A percentile compares a stretch with the other conserved stretches of the same genome.
Evolutionary conservation across 2,113 vertebrate genomes (phyloP).

Genomic region (Lophochroa leadbeateri): DNA sequence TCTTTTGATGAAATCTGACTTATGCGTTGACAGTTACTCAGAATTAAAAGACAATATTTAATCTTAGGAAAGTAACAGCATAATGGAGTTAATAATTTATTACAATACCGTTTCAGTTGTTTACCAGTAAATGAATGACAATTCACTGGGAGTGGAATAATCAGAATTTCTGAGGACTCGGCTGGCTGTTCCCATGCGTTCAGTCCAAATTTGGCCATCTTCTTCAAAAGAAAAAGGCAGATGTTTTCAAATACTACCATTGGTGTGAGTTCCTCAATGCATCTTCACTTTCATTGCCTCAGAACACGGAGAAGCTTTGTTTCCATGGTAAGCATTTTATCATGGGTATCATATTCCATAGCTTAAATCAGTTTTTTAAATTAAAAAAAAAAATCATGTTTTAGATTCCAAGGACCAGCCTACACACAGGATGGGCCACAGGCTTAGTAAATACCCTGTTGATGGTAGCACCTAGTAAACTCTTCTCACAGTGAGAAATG

Average conservation of each 20-base stretch:
- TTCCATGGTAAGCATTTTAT: background rate
- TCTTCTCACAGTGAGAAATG: background rate
- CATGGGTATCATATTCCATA: background rate
- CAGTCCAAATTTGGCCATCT: background rate
- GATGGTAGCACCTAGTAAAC: background rate
- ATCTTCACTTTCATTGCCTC: background rate
- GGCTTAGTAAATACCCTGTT: background rate
- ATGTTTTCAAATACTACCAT: background rate
- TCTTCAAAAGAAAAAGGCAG: background rate
- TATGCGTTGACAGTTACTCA: background rate
- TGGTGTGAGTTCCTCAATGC: background rate
- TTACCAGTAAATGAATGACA: background rate
- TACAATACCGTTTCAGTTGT: background rate
- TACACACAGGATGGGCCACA: background rate
- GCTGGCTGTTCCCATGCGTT: background rate
- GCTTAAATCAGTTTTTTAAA: background rate
- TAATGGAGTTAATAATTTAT: background rate
- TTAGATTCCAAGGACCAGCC: background rate
- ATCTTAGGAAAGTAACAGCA: background rate
- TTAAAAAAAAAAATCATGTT: background rate
- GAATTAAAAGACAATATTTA: background rate
- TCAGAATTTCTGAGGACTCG: background rate
- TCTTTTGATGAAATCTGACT: background rate
- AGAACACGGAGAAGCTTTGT: background rate
- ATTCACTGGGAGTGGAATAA: background rate